Conservation (phyloP, 2,888 invertebrate species). For the Slavum lentiscoides region DNA sequence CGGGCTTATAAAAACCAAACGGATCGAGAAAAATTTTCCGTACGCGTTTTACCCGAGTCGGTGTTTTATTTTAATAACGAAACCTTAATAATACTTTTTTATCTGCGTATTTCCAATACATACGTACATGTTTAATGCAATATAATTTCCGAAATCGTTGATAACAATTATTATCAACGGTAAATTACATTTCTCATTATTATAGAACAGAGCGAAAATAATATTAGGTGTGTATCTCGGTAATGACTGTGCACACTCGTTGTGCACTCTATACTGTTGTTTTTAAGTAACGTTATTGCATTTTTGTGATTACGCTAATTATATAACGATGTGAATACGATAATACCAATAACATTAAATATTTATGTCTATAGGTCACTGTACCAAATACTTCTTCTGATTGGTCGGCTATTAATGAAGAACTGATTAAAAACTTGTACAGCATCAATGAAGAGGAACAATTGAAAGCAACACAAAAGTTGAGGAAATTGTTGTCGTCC, state of each 20-base stretch:
- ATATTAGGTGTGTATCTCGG: not conserved
- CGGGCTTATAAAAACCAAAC: no score
- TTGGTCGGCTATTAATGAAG: conserved; percentile 66
- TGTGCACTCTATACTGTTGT: not conserved
- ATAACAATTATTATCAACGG: conserved; percentile 1
- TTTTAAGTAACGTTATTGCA: not conserved
- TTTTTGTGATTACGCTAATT: not conserved
- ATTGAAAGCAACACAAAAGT: conserved; percentile 76
- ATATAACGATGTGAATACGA: not conserved
- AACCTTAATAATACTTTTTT: conserved; percentile 24
- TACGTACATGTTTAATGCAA: not conserved
- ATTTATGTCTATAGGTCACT: conserved; percentile 10
- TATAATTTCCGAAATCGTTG: conserved; percentile 10
- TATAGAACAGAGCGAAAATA: not conserved
- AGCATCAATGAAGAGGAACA: conserved; percentile 76
- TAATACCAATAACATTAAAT: not conserved
- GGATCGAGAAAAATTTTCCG: not conserved
- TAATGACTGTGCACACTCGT: not conserved
- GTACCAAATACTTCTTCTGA: conserved; percentile 18
- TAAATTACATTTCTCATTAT: not conserved
- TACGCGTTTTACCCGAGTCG: not conserved
- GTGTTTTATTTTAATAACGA: not conserved
- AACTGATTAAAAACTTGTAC: conserved; percentile 84
- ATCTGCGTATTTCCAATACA: not conserved
- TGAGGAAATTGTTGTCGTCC: conserved; percentile 87